phyloP scores from a whole-genome alignment of 2,888 invertebrate genomes.

The Panzeria rudis region DNA sequence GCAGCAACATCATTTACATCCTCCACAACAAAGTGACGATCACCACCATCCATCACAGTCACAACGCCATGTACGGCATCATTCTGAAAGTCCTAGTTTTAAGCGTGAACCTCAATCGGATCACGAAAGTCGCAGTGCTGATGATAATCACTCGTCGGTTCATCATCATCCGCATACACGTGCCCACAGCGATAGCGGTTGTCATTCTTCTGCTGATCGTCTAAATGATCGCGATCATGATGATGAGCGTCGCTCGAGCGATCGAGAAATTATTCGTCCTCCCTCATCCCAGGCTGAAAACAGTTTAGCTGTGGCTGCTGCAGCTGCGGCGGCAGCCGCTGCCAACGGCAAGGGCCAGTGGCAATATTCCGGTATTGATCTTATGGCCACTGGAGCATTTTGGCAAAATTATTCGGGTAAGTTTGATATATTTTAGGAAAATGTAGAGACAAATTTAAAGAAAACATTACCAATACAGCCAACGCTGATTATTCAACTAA shows the following conservation, averaged over 20 bases:
- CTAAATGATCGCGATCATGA: conserved; percentile 78
- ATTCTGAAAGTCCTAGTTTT: conserved; percentile 81
- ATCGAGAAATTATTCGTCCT: conserved; percentile 77
- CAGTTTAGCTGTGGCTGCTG: conserved; percentile 78
- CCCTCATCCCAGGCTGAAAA: conserved; percentile 83
- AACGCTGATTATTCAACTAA: too few species aligned
- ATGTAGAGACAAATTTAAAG: neutral
- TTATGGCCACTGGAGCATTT: conserved; percentile 94
- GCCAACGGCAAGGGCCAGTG: conserved; percentile 85
- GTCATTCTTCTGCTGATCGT: conserved; percentile 77
- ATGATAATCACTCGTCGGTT: conserved; percentile 74
- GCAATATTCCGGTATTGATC: conserved; percentile 90
- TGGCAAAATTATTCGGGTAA: conserved; percentile 97
- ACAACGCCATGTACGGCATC: conserved; percentile 75
- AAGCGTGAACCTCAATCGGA: conserved; percentile 82
- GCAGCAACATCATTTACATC: conserved; percentile 44
- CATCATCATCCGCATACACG: conserved; percentile 50
- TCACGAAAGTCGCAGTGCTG: conserved; percentile 78
- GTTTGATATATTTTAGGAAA: conserved; percentile 75
- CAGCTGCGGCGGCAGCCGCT: conserved; percentile 80
- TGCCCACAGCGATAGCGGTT: conserved; percentile 71
- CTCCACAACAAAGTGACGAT: conserved; percentile 51
- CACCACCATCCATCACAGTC: conserved; percentile 66
- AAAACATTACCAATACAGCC: too few species aligned
- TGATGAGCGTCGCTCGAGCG: conserved; percentile 75